Percentiles rank a stretch among this genome's conserved stretches.
Conservation (phyloP, 2,113 vertebrate genomes). For the Halcyon senegalensis region DNA sequence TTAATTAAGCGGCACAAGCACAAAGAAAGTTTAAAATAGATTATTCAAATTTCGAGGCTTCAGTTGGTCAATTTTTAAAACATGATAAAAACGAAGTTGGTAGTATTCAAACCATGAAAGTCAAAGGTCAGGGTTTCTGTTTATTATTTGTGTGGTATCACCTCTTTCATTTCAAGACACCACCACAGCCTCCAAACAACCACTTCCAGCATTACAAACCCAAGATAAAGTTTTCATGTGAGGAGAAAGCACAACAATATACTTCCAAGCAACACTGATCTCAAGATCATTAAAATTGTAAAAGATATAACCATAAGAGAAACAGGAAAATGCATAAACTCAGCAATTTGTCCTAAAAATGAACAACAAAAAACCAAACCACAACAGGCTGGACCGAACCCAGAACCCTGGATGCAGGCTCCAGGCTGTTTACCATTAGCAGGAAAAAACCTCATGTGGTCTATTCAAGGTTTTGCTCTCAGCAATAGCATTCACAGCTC, state of each 20-base stretch:
- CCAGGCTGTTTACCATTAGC: not conserved
- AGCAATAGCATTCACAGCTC: not conserved
- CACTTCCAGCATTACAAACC: not conserved
- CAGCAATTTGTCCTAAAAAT: not conserved
- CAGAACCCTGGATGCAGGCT: not conserved
- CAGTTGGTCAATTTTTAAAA: not conserved
- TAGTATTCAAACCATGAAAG: not conserved
- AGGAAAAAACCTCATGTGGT: accelerated
- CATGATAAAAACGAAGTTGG: not conserved
- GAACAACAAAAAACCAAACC: not conserved
- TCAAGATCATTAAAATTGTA: not conserved
- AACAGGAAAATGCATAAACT: not conserved
- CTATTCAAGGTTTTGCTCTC: not conserved
- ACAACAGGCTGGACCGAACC: not conserved
- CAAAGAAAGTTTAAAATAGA: not conserved
- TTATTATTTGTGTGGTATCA: not conserved
- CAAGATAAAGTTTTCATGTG: not conserved
- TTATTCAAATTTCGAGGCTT: not conserved
- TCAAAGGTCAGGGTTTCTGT: not conserved
- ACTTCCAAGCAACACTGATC: not conserved
- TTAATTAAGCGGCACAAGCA: not conserved
- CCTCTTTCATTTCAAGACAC: not conserved
- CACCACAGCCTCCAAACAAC: not conserved
- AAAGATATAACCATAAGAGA: not conserved
- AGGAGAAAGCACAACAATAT: not conserved